phyloP scores from a whole-genome alignment of 2,113 vertebrate species.

The Heterocephalus glaber region DNA sequence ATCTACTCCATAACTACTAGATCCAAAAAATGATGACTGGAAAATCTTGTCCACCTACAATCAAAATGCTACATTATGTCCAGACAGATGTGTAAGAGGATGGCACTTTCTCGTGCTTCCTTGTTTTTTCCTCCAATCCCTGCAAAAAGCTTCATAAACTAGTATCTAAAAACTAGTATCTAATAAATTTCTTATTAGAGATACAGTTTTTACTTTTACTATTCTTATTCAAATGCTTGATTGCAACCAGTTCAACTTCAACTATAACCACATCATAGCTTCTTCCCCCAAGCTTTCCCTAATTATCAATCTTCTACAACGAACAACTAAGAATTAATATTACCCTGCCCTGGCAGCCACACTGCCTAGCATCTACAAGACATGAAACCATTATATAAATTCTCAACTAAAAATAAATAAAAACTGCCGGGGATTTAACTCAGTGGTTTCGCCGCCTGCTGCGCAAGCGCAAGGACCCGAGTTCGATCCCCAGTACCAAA shows the following conservation, averaged over 20 bases:
- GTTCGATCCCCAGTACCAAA: too few relatives aligned
- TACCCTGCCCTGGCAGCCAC: background rate
- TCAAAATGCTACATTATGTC: slow-evolving; percentile 27
- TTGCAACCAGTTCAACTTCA: background rate
- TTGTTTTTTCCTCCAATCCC: background rate
- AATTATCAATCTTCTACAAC: background rate
- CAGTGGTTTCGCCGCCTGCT: too few relatives aligned
- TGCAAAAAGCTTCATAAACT: slow-evolving; percentile 38
- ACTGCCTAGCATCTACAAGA: slow-evolving; percentile 19
- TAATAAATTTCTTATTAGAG: background rate
- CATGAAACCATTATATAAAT: slow-evolving; percentile 37
- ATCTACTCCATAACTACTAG: slow-evolving; percentile 45
- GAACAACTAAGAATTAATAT: slow-evolving; percentile 29
- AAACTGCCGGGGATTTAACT: too few relatives aligned
- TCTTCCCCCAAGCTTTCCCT: slow-evolving; percentile 8
- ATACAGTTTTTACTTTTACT: slow-evolving; percentile 13
- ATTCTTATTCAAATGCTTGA: slow-evolving; percentile 27
- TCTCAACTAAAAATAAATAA: slow-evolving; percentile 20
- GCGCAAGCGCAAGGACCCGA: too few relatives aligned
- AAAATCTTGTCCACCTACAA: slow-evolving; percentile 57
- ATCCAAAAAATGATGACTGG: slow-evolving; percentile 58
- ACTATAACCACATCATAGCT: background rate
- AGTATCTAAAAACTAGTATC: background rate
- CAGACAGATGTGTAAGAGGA: slow-evolving; percentile 51
- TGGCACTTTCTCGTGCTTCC: background rate